Evolutionary conservation across 2,888 invertebrate genomes (phyloP).

Genomic region (Copidosoma aretas): DNA sequence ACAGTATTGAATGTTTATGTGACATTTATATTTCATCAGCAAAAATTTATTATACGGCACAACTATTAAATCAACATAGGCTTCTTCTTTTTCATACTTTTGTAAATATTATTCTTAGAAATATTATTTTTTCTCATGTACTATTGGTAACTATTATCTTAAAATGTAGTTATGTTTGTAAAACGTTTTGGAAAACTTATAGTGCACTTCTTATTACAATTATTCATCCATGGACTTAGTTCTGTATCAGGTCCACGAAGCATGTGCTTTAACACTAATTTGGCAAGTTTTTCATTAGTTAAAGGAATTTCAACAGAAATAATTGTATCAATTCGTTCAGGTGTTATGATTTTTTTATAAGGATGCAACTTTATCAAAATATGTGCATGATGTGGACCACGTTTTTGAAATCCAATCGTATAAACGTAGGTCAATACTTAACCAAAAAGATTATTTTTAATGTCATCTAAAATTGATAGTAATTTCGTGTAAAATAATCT

Average conservation of each 20-base stretch:
- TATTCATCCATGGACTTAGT: background rate
- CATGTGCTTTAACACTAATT: background rate
- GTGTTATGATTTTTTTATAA: background rate
- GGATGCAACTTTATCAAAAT: background rate
- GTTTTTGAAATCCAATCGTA: background rate
- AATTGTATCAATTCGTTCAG: background rate
- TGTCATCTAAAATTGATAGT: no score
- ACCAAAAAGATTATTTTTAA: slow-evolving; percentile 1
- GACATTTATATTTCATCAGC: background rate
- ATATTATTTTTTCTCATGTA: background rate
- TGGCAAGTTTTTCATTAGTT: background rate
- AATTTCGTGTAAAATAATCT: no score
- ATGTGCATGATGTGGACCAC: background rate
- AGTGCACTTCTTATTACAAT: background rate
- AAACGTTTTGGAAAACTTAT: background rate
- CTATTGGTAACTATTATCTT: background rate
- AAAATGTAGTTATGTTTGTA: background rate
- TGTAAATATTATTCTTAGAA: no score
- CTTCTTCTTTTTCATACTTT: background rate
- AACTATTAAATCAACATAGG: background rate
- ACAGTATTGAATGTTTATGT: background rate
- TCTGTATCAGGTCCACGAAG: background rate
- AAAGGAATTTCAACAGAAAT: background rate
- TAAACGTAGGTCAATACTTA: background rate
- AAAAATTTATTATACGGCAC: background rate